Percentiles rank a stretch among this genome's conserved stretches.
phyloP scores from a whole-genome alignment of 1,140 invertebrate species.

The Brachionus koreanus region DNA sequence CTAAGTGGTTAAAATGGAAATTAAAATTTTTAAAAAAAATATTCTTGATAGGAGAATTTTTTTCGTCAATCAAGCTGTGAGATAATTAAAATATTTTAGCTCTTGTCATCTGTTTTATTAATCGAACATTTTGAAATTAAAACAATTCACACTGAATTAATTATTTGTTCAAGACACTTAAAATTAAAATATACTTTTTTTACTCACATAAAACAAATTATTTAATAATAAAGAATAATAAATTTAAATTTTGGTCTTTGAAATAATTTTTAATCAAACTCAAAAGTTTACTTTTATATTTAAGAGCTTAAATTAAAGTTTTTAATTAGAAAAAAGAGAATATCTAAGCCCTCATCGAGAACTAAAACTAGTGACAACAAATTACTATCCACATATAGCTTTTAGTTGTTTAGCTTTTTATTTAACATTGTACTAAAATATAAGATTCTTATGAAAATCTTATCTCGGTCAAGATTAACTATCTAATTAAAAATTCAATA shows the following conservation, averaged over 20 bases:
- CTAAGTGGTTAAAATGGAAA: too few relatives aligned
- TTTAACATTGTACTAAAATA: not conserved
- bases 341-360: not conserved
- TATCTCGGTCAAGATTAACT: not conserved
- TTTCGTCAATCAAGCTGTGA: too few relatives aligned
- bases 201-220: too few relatives aligned
- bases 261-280: not conserved
- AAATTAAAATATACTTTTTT: too few relatives aligned
- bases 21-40: too few relatives aligned
- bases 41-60: too few relatives aligned
- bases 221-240: not conserved
- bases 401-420: not conserved
- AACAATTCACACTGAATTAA: too few relatives aligned
- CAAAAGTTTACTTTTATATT: not conserved
- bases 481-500: constrained; percentile 1
- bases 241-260: not conserved
- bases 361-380: not conserved
- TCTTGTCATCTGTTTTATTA: too few relatives aligned
- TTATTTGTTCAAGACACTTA: too few relatives aligned
- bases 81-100: too few relatives aligned
- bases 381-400: not conserved
- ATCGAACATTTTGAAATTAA: too few relatives aligned
- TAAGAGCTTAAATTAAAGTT: not conserved
- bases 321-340: not conserved
- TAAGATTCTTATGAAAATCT: not conserved